Conservation (phyloP, 2,797 vertebrate species). For the Lerista edwardsae region DNA sequence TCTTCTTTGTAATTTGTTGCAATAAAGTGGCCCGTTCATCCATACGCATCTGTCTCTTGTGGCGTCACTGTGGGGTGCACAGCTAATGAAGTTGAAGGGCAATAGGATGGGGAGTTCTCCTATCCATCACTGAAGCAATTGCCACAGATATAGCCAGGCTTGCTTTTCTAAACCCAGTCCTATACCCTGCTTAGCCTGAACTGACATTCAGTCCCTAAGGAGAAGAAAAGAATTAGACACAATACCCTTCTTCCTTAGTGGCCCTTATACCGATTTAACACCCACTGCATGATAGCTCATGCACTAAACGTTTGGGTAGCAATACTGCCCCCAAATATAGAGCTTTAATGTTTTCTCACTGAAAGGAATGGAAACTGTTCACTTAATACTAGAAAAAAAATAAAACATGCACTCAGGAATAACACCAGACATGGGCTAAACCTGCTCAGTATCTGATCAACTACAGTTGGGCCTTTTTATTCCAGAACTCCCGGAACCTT, state of each 20-base stretch:
- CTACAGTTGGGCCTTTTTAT: too few relatives aligned
- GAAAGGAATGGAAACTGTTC: neutral
- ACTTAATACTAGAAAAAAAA: neutral
- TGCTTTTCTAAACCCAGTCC: neutral
- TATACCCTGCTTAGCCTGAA: neutral
- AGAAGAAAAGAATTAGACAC: neutral
- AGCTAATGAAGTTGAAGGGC: neutral
- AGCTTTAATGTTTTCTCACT: neutral
- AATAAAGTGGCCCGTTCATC: too few relatives aligned
- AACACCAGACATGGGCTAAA: neutral
- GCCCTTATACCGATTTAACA: too few relatives aligned
- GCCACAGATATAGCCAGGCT: neutral
- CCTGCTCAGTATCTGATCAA: too few relatives aligned
- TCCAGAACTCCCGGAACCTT: too few relatives aligned
- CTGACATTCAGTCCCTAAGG: neutral
- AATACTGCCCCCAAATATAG: neutral
- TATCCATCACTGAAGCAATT: neutral
- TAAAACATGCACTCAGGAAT: neutral
- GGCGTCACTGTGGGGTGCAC: too few relatives aligned
- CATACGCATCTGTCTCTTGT: too few relatives aligned
- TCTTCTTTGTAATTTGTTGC: too few relatives aligned
- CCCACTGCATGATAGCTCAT: neutral
- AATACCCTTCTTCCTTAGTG: neutral
- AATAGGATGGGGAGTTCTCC: neutral
- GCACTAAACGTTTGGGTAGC: neutral